Evolutionary conservation across 2,113 vertebrate species (phyloP).

Genomic region (Eptesicus fuscus): DNA sequence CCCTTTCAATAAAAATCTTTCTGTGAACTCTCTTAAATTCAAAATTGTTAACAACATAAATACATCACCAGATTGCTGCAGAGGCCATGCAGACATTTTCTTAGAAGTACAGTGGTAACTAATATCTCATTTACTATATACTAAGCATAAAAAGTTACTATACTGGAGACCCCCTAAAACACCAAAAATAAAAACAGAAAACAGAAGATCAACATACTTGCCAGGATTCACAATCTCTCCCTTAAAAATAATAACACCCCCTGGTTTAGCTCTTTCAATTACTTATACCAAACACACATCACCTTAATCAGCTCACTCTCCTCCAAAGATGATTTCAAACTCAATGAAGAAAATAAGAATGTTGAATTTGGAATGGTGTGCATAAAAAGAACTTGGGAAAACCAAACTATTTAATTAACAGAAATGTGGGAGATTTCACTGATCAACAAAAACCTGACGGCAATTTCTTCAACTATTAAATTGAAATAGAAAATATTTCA

Average conservation of each 20-base stretch:
- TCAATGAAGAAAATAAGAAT: not conserved
- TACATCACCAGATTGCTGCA: not conserved
- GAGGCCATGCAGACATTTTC: not conserved
- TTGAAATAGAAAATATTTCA: not conserved
- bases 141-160: not conserved
- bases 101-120: not conserved
- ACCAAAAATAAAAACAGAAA: not conserved
- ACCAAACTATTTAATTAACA: not conserved
- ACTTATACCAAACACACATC: not conserved
- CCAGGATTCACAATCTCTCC: not conserved
- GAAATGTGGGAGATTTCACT: not conserved
- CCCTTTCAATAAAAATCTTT: conserved; percentile 23
- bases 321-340: not conserved
- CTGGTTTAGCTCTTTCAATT: not conserved
- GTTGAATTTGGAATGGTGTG: not conserved
- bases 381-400: not conserved
- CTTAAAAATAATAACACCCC: not conserved
- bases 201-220: not conserved
- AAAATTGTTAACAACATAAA: not conserved
- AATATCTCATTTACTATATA: not conserved
- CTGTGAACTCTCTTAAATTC: not conserved
- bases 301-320: not conserved
- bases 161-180: not conserved
- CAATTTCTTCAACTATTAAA: not conserved
- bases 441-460: not conserved